phyloP scores from a whole-genome alignment of 1,140 invertebrate genomes.

The Saccostrea cuccullata region DNA sequence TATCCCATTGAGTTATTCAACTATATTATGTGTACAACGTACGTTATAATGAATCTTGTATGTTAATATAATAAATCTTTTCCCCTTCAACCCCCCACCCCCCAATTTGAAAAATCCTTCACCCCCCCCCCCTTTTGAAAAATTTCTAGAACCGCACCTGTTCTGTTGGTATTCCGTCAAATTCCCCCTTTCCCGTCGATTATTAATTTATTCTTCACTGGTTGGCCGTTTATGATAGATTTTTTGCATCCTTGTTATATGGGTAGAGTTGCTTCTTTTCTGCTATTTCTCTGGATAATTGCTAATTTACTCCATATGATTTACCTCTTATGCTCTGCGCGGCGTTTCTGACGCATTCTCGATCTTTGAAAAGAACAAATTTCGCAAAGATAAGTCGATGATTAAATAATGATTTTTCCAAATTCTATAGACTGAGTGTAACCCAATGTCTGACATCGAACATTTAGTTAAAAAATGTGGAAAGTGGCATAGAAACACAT shows the following conservation, averaged over 20 bases:
- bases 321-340: not conserved
- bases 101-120: no score
- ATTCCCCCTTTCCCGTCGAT: not conserved
- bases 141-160: no score
- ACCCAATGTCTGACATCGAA: not conserved
- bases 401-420: not conserved
- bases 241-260: not conserved
- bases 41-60: no score
- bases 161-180: no score
- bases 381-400: not conserved
- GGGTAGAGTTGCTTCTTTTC: constrained; percentile 24
- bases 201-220: not conserved
- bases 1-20: no score
- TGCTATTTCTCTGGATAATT: constrained; percentile 15
- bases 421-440: not conserved
- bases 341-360: not conserved
- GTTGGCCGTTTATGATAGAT: not conserved
- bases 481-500: no score
- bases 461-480: no score
- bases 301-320: not conserved
- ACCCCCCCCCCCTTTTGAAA: no score
- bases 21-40: no score
- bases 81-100: no score
- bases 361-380: constrained; percentile 14
- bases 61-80: no score